Percentiles rank a stretch among this genome's conserved stretches.
phyloP scores from a whole-genome alignment of 2,888 invertebrate genomes.

The Hecatera dysodea region DNA sequence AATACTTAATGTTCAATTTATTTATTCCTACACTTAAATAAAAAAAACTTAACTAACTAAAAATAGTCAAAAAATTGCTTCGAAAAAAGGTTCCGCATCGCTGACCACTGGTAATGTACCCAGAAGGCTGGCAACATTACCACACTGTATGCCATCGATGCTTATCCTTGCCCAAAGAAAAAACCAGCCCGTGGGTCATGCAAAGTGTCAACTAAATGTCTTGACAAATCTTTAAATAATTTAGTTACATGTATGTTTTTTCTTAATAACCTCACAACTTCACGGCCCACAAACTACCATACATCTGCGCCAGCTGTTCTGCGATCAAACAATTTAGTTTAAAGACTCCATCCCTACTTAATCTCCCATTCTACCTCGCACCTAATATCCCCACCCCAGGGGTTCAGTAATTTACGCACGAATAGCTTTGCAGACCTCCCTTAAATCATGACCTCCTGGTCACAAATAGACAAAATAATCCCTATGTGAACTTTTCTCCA shows the following conservation, averaged over 20 bases:
- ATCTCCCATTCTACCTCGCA: conserved; percentile 24
- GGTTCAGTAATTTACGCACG: conserved; percentile 59
- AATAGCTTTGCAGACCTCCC: conserved; percentile 44
- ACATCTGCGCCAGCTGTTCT: not conserved
- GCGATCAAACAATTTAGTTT: conserved; percentile 23
- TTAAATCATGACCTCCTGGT: conserved; percentile 59
- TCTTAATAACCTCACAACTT: not conserved
- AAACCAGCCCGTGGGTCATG: too few species aligned
- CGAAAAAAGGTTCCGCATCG: too few species aligned
- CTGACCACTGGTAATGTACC: too few species aligned
- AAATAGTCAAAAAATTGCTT: too few species aligned
- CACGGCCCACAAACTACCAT: not conserved
- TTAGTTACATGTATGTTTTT: not conserved
- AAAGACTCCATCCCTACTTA: conserved; percentile 3
- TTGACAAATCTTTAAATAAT: too few species aligned
- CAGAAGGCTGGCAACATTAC: too few species aligned
- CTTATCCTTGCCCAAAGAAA: too few species aligned
- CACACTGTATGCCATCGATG: too few species aligned
- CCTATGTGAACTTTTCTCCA: conserved; percentile 44
- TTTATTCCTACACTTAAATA: too few species aligned
- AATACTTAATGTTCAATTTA: too few species aligned
- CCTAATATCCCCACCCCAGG: conserved; percentile 42
- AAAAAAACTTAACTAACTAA: too few species aligned
- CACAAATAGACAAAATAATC: conserved; percentile 47
- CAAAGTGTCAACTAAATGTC: too few species aligned